A percentile compares a stretch with the other conserved stretches of the same genome.
Evolutionary conservation across 2,113 vertebrate genomes (phyloP).

Genomic region (Scomber scombrus): DNA sequence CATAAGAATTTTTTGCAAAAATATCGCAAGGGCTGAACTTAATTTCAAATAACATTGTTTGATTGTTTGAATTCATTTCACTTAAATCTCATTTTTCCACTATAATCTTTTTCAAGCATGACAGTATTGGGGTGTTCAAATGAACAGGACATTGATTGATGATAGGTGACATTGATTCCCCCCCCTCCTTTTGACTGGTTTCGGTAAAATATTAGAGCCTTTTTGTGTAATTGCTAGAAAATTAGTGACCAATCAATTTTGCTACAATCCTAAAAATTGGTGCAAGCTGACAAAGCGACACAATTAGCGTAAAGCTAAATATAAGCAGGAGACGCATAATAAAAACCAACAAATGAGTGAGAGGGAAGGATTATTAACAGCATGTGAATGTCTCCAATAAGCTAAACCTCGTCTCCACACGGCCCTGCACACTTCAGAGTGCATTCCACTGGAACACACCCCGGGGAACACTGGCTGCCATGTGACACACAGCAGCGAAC

Average conservation of each 20-base stretch:
- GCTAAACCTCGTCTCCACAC: slow-evolving; percentile 42
- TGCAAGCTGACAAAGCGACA: not conserved
- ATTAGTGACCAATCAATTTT: not conserved
- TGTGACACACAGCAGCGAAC: slow-evolving; percentile 62
- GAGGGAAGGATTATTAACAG: slow-evolving; percentile 53
- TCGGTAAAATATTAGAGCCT: not conserved
- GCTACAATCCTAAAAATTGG: not conserved
- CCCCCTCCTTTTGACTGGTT: no score
- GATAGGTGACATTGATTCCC: no score
- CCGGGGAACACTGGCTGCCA: slow-evolving; percentile 51
- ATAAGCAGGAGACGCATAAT: not conserved
- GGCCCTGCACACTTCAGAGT: slow-evolving; percentile 59
- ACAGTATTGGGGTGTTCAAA: not conserved
- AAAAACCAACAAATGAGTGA: not conserved
- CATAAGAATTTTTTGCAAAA: no score
- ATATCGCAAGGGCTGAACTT: no score
- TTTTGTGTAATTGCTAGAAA: slow-evolving; percentile 2
- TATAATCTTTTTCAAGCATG: not conserved
- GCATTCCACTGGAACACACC: slow-evolving; percentile 64
- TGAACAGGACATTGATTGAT: no score
- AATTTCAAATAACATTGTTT: not conserved
- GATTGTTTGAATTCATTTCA: not conserved
- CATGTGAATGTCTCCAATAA: slow-evolving; percentile 40
- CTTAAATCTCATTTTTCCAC: not conserved
- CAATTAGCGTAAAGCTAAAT: not conserved